phyloP scores from a whole-genome alignment of 92 coral and sea anemone species.

The Actinostola sp. region DNA sequence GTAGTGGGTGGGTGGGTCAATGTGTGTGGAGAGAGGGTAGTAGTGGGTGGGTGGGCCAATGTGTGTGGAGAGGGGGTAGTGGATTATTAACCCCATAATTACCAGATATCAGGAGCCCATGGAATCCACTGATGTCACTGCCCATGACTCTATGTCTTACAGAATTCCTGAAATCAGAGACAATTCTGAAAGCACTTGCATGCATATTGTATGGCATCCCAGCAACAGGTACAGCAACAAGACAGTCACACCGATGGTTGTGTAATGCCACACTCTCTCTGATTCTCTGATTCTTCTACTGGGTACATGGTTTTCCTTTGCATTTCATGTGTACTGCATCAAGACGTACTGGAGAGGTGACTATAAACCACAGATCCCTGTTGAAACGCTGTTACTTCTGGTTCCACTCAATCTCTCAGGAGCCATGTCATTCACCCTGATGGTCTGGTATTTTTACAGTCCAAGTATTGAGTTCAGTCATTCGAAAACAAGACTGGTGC shows the following conservation, averaged over 20 bases:
- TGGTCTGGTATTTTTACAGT: conserved; percentile 58
- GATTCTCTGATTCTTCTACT: conserved; percentile 27
- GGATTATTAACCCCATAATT: neutral
- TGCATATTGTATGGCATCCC: conserved; percentile 57
- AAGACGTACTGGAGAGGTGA: conserved; percentile 59
- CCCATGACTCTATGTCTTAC: neutral
- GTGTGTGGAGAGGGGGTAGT: too few species aligned
- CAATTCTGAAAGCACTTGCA: conserved; percentile 38
- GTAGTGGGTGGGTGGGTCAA: too few species aligned
- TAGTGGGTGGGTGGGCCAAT: too few species aligned
- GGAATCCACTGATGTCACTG: neutral
- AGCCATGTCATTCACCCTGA: conserved; percentile 55
- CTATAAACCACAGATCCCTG: conserved; percentile 46
- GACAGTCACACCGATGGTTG: conserved; percentile 3
- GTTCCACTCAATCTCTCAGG: conserved; percentile 48
- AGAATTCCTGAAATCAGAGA: conserved; percentile 49
- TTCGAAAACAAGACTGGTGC: conserved; percentile 41
- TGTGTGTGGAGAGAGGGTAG: too few species aligned
- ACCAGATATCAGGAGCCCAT: neutral
- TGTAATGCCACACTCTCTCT: conserved; percentile 15
- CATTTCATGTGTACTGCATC: conserved; percentile 53
- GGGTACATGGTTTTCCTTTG: conserved; percentile 51
- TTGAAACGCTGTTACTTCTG: conserved; percentile 56
- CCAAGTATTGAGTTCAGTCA: conserved; percentile 38
- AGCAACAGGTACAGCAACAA: conserved; percentile 18